Conservation (phyloP, 2,797 vertebrate species). For the Kryptolebias ocellatus region DNA sequence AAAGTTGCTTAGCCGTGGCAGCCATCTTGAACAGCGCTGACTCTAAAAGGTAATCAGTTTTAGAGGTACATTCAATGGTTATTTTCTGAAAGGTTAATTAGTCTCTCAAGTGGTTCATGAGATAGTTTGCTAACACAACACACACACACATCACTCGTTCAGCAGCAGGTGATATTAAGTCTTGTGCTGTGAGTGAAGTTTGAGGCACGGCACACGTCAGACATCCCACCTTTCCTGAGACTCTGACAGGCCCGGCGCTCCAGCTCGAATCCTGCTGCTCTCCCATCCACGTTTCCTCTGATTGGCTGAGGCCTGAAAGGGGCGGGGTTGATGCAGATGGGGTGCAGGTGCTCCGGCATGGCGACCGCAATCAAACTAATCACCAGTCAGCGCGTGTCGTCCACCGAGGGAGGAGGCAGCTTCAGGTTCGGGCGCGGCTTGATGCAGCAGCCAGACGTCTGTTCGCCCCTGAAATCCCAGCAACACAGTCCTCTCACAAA, state of each 20-base stretch:
- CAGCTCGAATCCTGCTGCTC: slow-evolving; percentile 67
- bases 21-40: no score
- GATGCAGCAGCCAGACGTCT: slow-evolving; percentile 7
- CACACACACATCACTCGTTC: no score
- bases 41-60: no score
- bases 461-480: not conserved
- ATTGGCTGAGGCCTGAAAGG: slow-evolving; percentile 69
- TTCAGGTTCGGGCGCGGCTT: slow-evolving; percentile 21
- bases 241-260: slow-evolving; percentile 75
- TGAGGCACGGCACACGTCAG: slow-evolving; percentile 15
- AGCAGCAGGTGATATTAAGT: no score
- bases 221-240: slow-evolving; percentile 77
- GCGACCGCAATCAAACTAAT: slow-evolving; percentile 23
- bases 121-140: no score
- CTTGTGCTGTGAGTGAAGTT: no score
- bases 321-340: slow-evolving; percentile 60
- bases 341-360: slow-evolving; percentile 71
- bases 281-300: slow-evolving; percentile 64
- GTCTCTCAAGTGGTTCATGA: no score
- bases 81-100: no score
- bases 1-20: no score
- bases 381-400: slow-evolving; percentile 18
- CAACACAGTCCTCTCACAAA: slow-evolving; percentile 12
- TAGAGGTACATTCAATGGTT: no score
- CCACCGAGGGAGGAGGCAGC: slow-evolving; percentile 5